Conservation (phyloP, 2,797 vertebrate genomes). For the Toxotes lorentzi region DNA sequence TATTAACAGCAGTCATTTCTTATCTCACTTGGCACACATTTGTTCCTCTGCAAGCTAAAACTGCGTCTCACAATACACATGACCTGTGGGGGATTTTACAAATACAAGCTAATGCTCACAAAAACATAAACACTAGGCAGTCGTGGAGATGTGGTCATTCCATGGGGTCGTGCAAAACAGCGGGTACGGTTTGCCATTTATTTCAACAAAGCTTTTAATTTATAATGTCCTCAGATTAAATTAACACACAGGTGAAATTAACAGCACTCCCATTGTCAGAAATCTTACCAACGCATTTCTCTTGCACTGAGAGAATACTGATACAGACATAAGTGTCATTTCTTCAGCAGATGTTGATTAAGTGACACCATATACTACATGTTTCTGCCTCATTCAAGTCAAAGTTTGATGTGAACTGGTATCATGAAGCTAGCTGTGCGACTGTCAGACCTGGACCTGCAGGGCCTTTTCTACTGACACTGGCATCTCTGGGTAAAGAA, state of each 20-base stretch:
- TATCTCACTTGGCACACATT: constrained; percentile 77
- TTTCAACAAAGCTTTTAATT: constrained; percentile 30
- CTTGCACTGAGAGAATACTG: neutral
- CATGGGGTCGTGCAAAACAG: neutral
- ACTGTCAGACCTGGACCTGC: constrained; percentile 62
- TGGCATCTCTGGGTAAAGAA: constrained; percentile 83
- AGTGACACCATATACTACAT: neutral
- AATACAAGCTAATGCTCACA: constrained; percentile 46
- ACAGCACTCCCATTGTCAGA: neutral
- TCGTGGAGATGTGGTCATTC: constrained; percentile 19
- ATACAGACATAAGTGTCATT: neutral
- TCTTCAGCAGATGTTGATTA: neutral
- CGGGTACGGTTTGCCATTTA: constrained; percentile 4
- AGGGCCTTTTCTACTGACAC: constrained; percentile 72
- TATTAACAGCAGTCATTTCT: constrained; percentile 73
- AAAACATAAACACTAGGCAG: constrained; percentile 34
- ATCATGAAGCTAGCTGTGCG: constrained; percentile 43
- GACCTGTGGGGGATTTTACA: constrained; percentile 50
- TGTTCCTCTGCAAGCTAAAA: constrained; percentile 69
- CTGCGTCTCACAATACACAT: constrained; percentile 65
- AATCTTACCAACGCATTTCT: neutral
- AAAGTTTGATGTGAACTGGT: constrained; percentile 27
- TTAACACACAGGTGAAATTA: constrained; percentile 7
- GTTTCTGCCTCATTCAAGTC: constrained; percentile 13
- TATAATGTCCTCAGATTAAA: constrained; percentile 8